Evolutionary conservation across 2,888 invertebrate genomes (phyloP), one percentile per base, ranked within the genome.

Genomic region (Orthonevra nobilis): DNA sequence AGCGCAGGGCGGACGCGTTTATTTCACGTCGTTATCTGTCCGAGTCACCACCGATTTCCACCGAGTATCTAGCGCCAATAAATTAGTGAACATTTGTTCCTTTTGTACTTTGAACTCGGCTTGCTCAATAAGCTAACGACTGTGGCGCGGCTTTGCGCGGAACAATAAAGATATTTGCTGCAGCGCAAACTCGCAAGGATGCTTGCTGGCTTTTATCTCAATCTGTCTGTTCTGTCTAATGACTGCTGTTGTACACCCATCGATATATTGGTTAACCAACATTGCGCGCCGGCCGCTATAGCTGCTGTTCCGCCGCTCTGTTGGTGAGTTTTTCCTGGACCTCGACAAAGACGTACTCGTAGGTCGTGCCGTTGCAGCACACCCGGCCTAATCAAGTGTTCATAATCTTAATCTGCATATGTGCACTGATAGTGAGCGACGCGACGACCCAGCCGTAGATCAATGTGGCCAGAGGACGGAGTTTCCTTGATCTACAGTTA

Each of bases 401-500:
- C 66, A 79, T 79, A 79, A 79, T 79, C 73, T 79, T 68, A 73
- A 79, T 79, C 79, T 79, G 79, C 79, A 79, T 79, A 79, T 79
- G 79, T 72, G 66, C 61, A 61, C 79, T 79, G 79, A 79, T 79
- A 79, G 73, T 60, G 54, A 54, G 46, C 60, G 79, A 68, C 79
- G 46, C 60, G 79, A 68, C 79, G 79, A 72, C 66, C 73, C 48
- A 56, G 69, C 61, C 52, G 72, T 77, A 72, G 64, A 77, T 70
- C 77, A 77, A 42, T 60, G 64, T 44, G 64, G 64, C 70, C 56
- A 50, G 58, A 60, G 66, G 61, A n/a, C n/a, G 73, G 73, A 79
- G 73, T 73, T 79, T 79, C 79, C 79, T 79, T 79, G 73, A 79
- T 79, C 79, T 79, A 79, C 79, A 79, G 73, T 79, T 79, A 79